phyloP scores from a whole-genome alignment of 2,797 vertebrate genomes.

The Epinephelus awoara region DNA sequence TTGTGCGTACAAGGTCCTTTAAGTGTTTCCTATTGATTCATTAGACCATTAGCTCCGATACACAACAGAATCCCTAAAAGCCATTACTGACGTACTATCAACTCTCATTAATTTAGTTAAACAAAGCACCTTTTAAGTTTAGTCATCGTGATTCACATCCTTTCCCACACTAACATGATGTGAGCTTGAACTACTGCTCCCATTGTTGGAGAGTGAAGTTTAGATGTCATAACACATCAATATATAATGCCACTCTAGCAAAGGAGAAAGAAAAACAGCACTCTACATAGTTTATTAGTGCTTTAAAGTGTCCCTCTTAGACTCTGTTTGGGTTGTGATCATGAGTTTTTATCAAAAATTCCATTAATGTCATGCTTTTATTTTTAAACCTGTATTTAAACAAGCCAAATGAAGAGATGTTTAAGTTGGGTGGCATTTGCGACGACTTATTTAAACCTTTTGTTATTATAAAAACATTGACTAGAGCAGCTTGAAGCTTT shows the following conservation, averaged over 20 bases:
- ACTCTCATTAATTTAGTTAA: constrained; percentile 41
- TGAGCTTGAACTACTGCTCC: constrained; percentile 20
- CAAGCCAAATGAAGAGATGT: background rate
- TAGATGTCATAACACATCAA: constrained; percentile 33
- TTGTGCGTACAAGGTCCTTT: constrained; percentile 46
- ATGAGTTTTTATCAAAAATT: background rate
- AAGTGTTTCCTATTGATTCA: constrained; percentile 75
- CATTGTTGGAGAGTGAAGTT: constrained; percentile 5
- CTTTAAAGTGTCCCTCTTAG: background rate
- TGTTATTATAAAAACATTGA: background rate
- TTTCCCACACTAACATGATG: constrained; percentile 35
- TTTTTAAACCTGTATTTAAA: constrained; percentile 14
- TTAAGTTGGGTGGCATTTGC: background rate
- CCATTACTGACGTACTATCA: constrained; percentile 45
- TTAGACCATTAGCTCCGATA: constrained; percentile 49
- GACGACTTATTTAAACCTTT: background rate
- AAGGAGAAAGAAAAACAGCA: background rate
- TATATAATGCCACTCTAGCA: constrained; percentile 9
- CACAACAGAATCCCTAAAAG: constrained; percentile 54
- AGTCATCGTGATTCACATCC: constrained; percentile 40
- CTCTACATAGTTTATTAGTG: background rate
- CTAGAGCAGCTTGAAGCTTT: background rate
- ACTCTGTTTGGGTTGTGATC: constrained; percentile 4
- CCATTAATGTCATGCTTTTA: constrained; percentile 7
- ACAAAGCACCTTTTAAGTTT: constrained; percentile 42